Evolutionary conservation across 2,113 vertebrate genomes (phyloP), one percentile per base, ranked within the genome.

Genomic region (Fulmarus glacialis): DNA sequence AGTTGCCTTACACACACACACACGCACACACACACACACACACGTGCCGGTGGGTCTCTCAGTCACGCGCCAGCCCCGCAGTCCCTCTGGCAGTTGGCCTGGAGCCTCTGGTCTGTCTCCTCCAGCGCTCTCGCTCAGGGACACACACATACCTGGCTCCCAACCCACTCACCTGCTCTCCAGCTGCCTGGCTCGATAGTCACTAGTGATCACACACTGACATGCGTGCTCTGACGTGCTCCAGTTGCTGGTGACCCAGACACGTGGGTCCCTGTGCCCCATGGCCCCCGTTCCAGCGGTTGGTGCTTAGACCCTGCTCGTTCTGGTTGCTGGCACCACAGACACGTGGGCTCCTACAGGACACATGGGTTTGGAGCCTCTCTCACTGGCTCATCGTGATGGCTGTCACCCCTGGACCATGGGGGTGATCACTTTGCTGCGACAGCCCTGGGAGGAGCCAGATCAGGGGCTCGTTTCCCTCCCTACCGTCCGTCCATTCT

Each of bases 401-500:
- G 66, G 47, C 32, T 53, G 20, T 84, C 68, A 32, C 48, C 34
- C 40, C 32, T 0, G 1, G 27, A 18, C 19, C 6, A 2, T 4
- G 50, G 42, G 15, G 29, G 42, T 9, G n/a, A 15, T 58, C 11
- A 1, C 29, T 75, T 22, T 14, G 70, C 82, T 86, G 42, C 1
- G 6, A 7, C 36, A 42, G 55, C 36, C 43, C 18, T 34, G 14
- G 14, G 55, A 74, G 30, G 29, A 87, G 36, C 62, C 1, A 0
- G 20, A 48, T 52, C 23, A 59, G 52, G 42, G 22, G 36, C 43
- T 67, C 7, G 0, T 75, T 74, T 34, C 22, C 24, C 59, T 55
- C 48, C 34, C 1, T 1, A 3, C 71, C 3, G 0, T 36, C 38
- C 2, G 0, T 64, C 50, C 15, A 4, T 22, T 13, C 21, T 85